phyloP scores from a whole-genome alignment of 2,797 vertebrate genomes.

The Bradypodion pumilum region DNA sequence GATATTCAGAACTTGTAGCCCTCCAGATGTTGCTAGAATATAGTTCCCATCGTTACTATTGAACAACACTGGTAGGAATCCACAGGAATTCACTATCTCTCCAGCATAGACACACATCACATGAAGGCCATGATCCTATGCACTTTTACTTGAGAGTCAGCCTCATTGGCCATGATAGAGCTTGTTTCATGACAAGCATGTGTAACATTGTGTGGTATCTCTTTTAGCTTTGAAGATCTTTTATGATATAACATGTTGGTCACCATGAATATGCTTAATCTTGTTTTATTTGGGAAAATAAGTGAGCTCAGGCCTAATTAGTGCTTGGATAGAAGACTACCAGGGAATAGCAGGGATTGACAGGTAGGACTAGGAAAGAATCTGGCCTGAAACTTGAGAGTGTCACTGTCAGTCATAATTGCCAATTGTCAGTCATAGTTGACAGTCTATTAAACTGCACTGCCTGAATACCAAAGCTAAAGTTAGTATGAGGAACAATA shows the following conservation, averaged over 20 bases:
- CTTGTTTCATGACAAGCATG: neutral
- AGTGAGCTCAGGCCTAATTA: too few relatives aligned
- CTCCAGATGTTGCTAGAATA: neutral
- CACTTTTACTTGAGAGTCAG: neutral
- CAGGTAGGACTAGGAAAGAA: too few relatives aligned
- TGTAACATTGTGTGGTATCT: neutral
- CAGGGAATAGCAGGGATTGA: too few relatives aligned
- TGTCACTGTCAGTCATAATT: neutral
- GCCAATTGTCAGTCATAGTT: neutral
- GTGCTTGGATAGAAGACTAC: too few relatives aligned
- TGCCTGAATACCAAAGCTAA: too few relatives aligned
- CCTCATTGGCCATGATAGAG: neutral
- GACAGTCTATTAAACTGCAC: too few relatives aligned
- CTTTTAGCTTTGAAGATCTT: neutral
- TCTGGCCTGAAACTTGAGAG: neutral
- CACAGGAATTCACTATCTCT: neutral
- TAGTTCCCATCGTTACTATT: too few relatives aligned
- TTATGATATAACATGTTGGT: too few relatives aligned
- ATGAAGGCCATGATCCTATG: neutral
- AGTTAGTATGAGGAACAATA: too few relatives aligned
- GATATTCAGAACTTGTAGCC: neutral
- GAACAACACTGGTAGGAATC: neutral
- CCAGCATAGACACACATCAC: neutral
- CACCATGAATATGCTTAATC: too few relatives aligned
- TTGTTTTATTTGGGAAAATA: too few relatives aligned